Evolutionary conservation across 2,797 vertebrate genomes (phyloP).

Genomic region (Apodemus agrarius): DNA sequence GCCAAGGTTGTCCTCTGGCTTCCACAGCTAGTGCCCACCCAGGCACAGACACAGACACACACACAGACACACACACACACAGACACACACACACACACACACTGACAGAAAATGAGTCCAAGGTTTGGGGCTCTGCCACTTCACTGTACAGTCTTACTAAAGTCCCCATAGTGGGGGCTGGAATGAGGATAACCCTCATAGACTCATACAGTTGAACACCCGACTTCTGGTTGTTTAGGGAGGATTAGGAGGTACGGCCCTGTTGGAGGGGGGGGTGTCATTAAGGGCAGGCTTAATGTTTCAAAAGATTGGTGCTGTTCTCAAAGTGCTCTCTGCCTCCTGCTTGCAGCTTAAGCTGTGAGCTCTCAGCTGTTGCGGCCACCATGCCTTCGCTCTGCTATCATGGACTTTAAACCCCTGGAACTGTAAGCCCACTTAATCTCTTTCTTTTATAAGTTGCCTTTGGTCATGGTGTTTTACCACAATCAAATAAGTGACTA

Average conservation of each 20-base stretch:
- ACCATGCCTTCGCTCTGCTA: not conserved
- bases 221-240: not conserved
- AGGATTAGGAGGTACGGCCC: not conserved
- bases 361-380: not conserved
- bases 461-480: not conserved
- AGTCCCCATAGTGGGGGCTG: not conserved
- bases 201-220: no score
- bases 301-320: not conserved
- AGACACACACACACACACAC: no score
- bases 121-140: no score
- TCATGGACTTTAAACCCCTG: not conserved
- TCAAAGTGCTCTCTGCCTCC: not conserved
- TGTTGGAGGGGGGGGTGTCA: not conserved
- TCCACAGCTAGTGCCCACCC: not conserved
- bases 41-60: no score
- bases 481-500: not conserved
- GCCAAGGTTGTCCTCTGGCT: not conserved
- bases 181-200: not conserved
- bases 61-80: no score
- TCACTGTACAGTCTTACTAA: constrained; percentile 3
- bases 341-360: not conserved
- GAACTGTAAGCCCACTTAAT: not conserved
- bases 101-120: constrained; percentile 7
- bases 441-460: not conserved
- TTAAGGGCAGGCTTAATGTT: not conserved